A percentile compares a stretch with the other conserved stretches of the same genome.
Conservation (phyloP, 2,888 invertebrate genomes). For the Icerya purchasi region DNA sequence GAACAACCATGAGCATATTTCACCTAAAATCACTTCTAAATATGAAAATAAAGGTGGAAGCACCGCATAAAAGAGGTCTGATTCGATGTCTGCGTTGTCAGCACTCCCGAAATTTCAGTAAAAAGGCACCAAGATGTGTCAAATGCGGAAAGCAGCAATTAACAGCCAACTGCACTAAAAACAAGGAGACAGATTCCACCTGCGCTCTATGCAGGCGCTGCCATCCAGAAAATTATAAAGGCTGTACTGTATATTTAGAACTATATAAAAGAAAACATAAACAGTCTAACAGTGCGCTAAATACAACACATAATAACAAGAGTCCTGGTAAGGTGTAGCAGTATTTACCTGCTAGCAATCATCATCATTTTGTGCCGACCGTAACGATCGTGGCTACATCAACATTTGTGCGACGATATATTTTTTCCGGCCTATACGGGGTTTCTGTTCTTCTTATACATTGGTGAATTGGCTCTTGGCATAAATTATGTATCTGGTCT, state of each 20-base stretch:
- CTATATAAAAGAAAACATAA: background rate
- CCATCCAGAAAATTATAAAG: background rate
- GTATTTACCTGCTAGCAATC: background rate
- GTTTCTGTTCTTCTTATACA: no score
- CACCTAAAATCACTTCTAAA: background rate
- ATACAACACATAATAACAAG: background rate
- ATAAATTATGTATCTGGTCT: no score
- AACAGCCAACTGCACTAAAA: background rate
- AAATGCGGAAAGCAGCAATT: background rate
- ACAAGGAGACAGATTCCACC: background rate
- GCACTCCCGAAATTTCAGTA: background rate
- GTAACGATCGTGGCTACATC: no score
- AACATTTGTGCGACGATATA: no score
- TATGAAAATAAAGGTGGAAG: background rate
- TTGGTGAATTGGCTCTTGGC: no score
- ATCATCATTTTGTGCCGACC: no score
- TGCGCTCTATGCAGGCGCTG: background rate
- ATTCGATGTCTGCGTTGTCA: background rate
- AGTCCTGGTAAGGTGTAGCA: background rate
- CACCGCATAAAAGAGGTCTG: background rate
- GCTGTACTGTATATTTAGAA: background rate
- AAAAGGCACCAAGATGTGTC: background rate
- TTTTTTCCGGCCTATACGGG: no score
- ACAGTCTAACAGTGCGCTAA: background rate
- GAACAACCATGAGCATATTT: background rate